A percentile compares a stretch with the other conserved stretches of the same genome.
These are phyloP conservation scores for Drosophila fuyamai DNA, from an alignment of 1,140 invertebrate genomes.

Conservation along the genomic window DNA sequence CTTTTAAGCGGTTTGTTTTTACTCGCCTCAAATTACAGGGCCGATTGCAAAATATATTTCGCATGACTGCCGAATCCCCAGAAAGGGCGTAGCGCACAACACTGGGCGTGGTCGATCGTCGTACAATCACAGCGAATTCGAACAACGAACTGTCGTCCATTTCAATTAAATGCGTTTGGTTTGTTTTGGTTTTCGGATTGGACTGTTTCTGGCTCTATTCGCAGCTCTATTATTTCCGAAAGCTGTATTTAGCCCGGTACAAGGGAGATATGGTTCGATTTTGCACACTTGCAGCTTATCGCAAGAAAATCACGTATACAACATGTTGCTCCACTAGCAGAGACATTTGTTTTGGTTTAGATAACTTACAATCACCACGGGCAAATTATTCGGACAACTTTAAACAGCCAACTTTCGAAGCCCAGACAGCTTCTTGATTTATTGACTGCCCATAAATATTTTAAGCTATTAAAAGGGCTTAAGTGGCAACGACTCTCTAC, in stretches of 20 bases:
- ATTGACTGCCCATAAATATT: neutral
- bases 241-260: conserved; percentile 7
- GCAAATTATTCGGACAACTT: neutral
- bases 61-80: conserved; percentile 34
- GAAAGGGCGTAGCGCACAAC: conserved; percentile 38
- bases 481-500: too few relatives aligned
- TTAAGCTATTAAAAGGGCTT: too few relatives aligned
- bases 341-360: conserved; percentile 8
- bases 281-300: conserved; percentile 1
- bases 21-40: conserved; percentile 44
- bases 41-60: conserved; percentile 56
- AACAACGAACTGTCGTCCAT: conserved; percentile 23
- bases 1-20: conserved; percentile 22
- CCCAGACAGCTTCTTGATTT: neutral
- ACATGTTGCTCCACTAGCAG: conserved; percentile 16
- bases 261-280: neutral
- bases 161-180: conserved; percentile 40
- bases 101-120: conserved; percentile 29
- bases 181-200: conserved; percentile 12
- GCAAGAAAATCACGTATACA: conserved; percentile 32
- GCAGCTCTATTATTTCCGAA: conserved; percentile 5
- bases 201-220: conserved; percentile 2
- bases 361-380: neutral
- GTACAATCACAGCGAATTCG: conserved; percentile 8
- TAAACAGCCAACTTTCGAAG: too few relatives aligned